Conservation (phyloP, 2,113 vertebrate genomes). For the Procapra przewalskii region DNA sequence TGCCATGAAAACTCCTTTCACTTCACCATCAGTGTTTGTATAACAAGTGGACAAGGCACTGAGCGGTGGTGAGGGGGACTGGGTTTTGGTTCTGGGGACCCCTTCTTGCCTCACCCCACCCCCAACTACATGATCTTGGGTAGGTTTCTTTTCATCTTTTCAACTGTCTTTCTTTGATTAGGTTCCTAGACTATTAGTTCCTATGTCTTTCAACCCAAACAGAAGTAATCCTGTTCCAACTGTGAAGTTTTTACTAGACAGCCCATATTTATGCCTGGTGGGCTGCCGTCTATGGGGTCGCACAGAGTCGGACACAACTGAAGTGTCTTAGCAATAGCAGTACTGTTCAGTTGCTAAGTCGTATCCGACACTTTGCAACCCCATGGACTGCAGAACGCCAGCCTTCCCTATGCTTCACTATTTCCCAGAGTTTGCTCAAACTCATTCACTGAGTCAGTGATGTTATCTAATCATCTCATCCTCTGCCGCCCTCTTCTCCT, state of each 20-base stretch:
- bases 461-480: background rate
- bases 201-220: background rate
- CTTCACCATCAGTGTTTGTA: background rate
- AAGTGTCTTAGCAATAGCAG: too few species aligned
- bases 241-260: background rate
- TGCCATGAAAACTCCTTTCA: background rate
- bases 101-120: background rate
- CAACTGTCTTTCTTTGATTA: background rate
- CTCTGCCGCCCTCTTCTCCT: background rate
- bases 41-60: background rate
- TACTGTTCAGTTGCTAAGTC: background rate
- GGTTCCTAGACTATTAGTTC: background rate
- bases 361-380: background rate
- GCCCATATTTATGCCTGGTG: background rate
- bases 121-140: background rate
- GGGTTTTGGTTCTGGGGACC: background rate
- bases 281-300: too few species aligned
- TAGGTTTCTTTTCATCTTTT: background rate
- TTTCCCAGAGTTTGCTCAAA: background rate
- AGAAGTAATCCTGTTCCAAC: background rate
- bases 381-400: background rate
- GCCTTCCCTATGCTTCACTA: background rate
- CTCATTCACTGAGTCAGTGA: background rate
- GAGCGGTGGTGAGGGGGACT: background rate
- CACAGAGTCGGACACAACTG: too few species aligned